Evolutionary conservation across 2,797 vertebrate species (phyloP).

Genomic region (Rhinatrema bivittatum): DNA sequence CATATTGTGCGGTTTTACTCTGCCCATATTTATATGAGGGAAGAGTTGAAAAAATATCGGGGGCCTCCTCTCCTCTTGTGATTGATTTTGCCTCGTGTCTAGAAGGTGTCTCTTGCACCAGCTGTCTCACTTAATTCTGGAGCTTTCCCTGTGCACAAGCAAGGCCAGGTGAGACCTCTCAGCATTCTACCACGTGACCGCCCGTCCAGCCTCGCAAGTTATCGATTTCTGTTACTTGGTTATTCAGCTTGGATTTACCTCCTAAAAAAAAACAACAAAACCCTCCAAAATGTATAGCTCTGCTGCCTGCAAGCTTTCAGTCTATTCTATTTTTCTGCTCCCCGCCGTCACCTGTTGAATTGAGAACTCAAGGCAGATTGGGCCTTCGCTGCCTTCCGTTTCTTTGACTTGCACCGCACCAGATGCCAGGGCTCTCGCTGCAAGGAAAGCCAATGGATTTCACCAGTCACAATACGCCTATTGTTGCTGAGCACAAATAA

Average conservation of each 20-base stretch:
- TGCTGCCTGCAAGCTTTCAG: constrained; percentile 39
- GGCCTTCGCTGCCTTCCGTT: constrained; percentile 49
- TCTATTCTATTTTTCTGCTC: constrained; percentile 57
- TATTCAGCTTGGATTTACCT: constrained; percentile 41
- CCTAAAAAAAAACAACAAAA: constrained; percentile 43
- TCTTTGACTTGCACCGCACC: constrained; percentile 77
- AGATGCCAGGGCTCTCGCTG: constrained; percentile 76
- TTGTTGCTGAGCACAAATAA: constrained; percentile 69
- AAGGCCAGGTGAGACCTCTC: constrained; percentile 1
- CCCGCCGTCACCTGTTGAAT: constrained; percentile 77
- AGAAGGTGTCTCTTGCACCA: neutral
- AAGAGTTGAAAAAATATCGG: too few species aligned
- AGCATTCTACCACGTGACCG: constrained; percentile 27
- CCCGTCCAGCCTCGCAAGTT: constrained; percentile 28
- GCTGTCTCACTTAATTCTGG: neutral
- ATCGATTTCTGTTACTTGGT: constrained; percentile 42
- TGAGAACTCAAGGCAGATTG: constrained; percentile 52
- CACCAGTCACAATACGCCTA: constrained; percentile 66
- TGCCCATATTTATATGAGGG: too few species aligned
- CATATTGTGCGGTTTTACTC: too few species aligned
- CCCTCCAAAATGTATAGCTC: constrained; percentile 42
- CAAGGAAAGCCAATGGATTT: constrained; percentile 80
- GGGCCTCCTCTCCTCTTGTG: too few species aligned
- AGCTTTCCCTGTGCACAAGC: fast-evolving
- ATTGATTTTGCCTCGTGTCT: too few species aligned